phyloP scores from a whole-genome alignment of 2,797 vertebrate species.

The Sebastes kiyomatsui region DNA sequence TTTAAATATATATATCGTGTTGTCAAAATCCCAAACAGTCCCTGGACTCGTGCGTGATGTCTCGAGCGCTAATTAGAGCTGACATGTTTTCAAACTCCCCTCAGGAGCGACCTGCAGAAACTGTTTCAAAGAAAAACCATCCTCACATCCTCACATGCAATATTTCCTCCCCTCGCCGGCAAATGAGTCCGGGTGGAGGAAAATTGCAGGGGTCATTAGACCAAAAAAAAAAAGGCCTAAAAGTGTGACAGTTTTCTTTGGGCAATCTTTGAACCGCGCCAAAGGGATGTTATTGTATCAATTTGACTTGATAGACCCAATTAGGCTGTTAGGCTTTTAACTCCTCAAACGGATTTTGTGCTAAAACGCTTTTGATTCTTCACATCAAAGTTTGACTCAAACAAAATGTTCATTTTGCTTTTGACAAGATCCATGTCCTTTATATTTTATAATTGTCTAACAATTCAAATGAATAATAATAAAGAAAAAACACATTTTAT shows the following conservation, averaged over 20 bases:
- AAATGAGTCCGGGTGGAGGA: constrained; percentile 70
- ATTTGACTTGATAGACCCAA: constrained; percentile 75
- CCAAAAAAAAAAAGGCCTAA: constrained; percentile 30
- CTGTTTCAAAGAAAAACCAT: constrained; percentile 71
- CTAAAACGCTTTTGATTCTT: constrained; percentile 54
- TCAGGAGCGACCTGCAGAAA: constrained; percentile 68
- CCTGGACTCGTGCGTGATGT: constrained; percentile 34
- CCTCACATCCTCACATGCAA: constrained; percentile 67
- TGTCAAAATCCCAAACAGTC: not conserved
- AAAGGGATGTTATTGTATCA: constrained; percentile 81
- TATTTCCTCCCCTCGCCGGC: constrained; percentile 70
- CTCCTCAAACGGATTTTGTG: constrained; percentile 35
- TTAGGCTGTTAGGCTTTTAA: constrained; percentile 63
- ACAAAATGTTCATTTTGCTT: constrained; percentile 31
- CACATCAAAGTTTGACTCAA: constrained; percentile 63
- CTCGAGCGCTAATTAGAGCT: constrained; percentile 66
- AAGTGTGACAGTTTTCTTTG: constrained; percentile 73
- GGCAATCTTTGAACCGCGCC: constrained; percentile 60
- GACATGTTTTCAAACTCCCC: constrained; percentile 79
- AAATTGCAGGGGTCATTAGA: constrained; percentile 79
- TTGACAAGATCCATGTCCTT: constrained; percentile 7
- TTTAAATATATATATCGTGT: too few species aligned
- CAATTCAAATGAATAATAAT: not conserved
- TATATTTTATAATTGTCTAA: constrained; percentile 3
- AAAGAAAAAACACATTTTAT: not conserved